These are phyloP conservation scores for Pogonocichla stellata DNA, from an alignment of 2,113 vertebrate genomes.

Conservation along the genomic window DNA sequence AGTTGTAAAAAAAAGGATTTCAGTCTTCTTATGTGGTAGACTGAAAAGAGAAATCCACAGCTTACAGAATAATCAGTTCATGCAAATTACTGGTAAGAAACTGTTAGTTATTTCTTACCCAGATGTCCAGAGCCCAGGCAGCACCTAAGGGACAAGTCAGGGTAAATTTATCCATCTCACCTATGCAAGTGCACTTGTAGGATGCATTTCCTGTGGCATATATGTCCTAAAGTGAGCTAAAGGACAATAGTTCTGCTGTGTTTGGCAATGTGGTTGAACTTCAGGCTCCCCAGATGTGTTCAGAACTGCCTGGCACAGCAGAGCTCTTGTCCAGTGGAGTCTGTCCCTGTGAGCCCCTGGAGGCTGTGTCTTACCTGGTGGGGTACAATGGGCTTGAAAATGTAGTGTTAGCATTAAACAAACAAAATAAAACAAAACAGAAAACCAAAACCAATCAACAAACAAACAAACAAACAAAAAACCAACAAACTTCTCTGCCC, in stretches of 20 bases:
- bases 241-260: not conserved
- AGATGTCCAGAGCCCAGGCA: not conserved
- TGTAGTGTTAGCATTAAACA: not conserved
- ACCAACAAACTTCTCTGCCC: not conserved
- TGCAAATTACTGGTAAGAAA: not conserved
- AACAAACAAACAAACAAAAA: too few species aligned
- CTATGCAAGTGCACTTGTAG: not conserved
- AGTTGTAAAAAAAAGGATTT: not conserved
- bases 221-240: not conserved
- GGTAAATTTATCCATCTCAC: not conserved
- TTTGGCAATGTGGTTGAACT: not conserved
- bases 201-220: not conserved
- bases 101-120: not conserved
- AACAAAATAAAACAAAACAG: not conserved
- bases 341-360: not conserved
- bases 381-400: not conserved
- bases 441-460: not conserved
- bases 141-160: not conserved
- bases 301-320: not conserved
- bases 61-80: not conserved
- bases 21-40: not conserved
- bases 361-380: not conserved
- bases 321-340: rapidly evolving
- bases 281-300: not conserved
- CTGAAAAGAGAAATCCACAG: not conserved